Evolutionary conservation across 2,113 vertebrate genomes (phyloP).

Genomic region (Xenopus laevis): DNA sequence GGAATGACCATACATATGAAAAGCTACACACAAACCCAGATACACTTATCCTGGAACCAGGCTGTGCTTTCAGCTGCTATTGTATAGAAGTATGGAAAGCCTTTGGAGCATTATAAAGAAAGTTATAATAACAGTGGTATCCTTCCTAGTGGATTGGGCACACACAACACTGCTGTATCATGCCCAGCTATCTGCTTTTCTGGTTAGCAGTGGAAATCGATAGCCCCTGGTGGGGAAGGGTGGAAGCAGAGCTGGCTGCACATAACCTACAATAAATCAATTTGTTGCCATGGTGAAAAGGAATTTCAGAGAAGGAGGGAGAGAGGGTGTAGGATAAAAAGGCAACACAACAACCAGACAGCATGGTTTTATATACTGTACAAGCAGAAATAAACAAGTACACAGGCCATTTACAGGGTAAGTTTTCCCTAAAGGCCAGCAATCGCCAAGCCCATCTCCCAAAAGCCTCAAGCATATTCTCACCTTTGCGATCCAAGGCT

Average conservation of each 20-base stretch:
- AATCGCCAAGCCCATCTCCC: too few relatives aligned
- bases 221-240: slow-evolving; percentile 20
- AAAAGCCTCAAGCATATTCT: too few relatives aligned
- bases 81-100: too few relatives aligned
- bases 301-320: slow-evolving; percentile 4
- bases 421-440: too few relatives aligned
- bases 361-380: neutral
- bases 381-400: too few relatives aligned
- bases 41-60: too few relatives aligned
- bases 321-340: neutral
- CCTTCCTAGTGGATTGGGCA: slow-evolving; percentile 8
- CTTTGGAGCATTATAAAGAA: too few relatives aligned
- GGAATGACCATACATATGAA: too few relatives aligned
- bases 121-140: neutral
- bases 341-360: neutral
- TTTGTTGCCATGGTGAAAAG: slow-evolving; percentile 23
- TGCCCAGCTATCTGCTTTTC: slow-evolving; percentile 30
- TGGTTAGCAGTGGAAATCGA: slow-evolving; percentile 10
- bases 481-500: too few relatives aligned
- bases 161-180: slow-evolving; percentile 27
- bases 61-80: too few relatives aligned
- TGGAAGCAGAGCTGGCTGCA: slow-evolving; percentile 33
- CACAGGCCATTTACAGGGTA: too few relatives aligned
- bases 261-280: slow-evolving; percentile 36
- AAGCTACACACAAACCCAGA: too few relatives aligned